Evolutionary conservation across 2,113 vertebrate species (phyloP), one percentile per base, ranked within the genome.

Genomic region (Petrocephalus microphthalmus): DNA sequence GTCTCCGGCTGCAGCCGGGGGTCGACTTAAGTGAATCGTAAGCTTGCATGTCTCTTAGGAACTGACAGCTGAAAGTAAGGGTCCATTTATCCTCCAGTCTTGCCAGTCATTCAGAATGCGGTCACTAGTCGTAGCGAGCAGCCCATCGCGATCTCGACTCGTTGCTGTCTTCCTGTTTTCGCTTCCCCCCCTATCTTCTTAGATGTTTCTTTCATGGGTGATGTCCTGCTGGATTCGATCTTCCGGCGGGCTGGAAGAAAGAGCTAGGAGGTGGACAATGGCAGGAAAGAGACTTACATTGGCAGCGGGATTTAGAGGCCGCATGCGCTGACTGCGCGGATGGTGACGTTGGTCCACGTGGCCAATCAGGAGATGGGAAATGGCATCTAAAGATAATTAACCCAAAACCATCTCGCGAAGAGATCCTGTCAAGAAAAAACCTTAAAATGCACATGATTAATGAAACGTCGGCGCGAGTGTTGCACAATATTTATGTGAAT

Each of bases 141-240:
- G 15, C 47, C 29, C 13, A 3, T 5, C 17, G 7, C n/a, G 29
- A 6, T 86, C 15, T 64, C 54, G 60, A 88, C 84, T 37, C 86
- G 83, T 82, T 88, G 85, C 89, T 91, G 52, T 60, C 86, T 88
- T 92, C 87, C 88, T 74, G 84, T 89, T 89, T 89, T 87, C 85
- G 22, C 49, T 67, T 19, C 82, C 42, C 5, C 20, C 0, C 8
- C 5, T 87, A 85, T 87, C 89, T 56, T 74, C 89, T 57, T 49
- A n/a, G 82, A 88, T 25, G 45, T 8, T 29, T 89, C 52, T 88
- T 47, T 83, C 87, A 3, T 84, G 81, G 89, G 51, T 88, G 91
- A 86, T 85, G 86, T 91, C 47, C 45, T 88, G 17, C 87, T 91
- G 92, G 93, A 94, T 93, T 91, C 88, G 71, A 86, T 88, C 20